These are phyloP conservation scores for Anoncus sp. DNA, from an alignment of 2,888 invertebrate species.

Conservation along the genomic window DNA sequence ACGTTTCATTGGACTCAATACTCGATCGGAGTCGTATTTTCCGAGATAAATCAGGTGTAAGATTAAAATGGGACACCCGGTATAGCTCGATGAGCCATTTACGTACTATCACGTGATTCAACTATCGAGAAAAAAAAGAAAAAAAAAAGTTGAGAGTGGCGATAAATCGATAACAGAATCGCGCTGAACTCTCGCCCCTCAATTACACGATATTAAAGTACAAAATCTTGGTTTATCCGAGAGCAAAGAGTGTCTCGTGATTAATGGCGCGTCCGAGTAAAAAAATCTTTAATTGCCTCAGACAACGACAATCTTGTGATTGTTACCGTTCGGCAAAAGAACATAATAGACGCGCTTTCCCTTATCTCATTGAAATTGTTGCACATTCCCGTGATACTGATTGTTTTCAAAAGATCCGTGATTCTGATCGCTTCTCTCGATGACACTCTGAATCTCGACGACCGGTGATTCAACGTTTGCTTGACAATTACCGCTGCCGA, in stretches of 20 bases:
- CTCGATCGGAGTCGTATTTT: too few relatives aligned
- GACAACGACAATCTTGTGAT: conserved; percentile 82
- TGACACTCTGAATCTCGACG: conserved; percentile 79
- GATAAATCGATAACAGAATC: neutral
- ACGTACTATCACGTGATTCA: too few relatives aligned
- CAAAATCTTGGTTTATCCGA: conserved; percentile 41
- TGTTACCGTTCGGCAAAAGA: conserved; percentile 82
- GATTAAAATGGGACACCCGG: too few relatives aligned
- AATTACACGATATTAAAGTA: conserved; percentile 60
- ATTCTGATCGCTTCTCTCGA: conserved; percentile 74
- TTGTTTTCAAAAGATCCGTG: conserved; percentile 73
- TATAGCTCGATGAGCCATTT: too few relatives aligned
- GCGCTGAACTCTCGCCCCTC: neutral
- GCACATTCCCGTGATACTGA: conserved; percentile 79
- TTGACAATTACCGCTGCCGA: conserved; percentile 72
- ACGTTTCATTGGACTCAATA: too few relatives aligned
- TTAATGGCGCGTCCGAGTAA: conserved; percentile 30
- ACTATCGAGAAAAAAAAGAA: neutral
- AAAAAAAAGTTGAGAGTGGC: neutral
- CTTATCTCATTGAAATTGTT: conserved; percentile 82
- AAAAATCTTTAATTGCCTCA: conserved; percentile 64
- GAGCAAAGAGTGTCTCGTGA: conserved; percentile 18
- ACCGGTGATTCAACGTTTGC: conserved; percentile 72
- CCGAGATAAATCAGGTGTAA: too few relatives aligned
- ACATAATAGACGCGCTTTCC: conserved; percentile 82